These are phyloP conservation scores for Heliothis virescens DNA, from an alignment of 1,140 invertebrate genomes.

Conservation along the genomic window DNA sequence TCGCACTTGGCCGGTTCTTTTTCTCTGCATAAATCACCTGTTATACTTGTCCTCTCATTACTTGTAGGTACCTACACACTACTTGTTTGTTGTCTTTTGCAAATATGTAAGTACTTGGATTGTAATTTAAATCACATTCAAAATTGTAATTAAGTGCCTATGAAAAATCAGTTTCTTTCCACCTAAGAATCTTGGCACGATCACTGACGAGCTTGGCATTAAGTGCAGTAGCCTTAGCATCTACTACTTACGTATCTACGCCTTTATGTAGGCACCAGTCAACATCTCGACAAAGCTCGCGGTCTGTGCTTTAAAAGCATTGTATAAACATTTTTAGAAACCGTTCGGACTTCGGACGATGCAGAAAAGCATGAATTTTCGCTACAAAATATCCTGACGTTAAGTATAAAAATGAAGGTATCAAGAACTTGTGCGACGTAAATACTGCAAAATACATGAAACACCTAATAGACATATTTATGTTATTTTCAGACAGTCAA, in stretches of 20 bases:
- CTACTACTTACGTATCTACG: background rate
- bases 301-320: conserved; percentile 26
- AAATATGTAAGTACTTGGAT: too few relatives aligned
- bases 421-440: background rate
- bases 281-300: background rate
- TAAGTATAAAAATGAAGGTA: background rate
- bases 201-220: too few relatives aligned
- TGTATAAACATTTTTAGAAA: conserved; percentile 8
- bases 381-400: background rate
- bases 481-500: too few relatives aligned
- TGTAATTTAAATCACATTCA: background rate
- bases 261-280: background rate
- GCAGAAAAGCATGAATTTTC: conserved; percentile 19
- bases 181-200: too few relatives aligned
- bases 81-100: too few relatives aligned
- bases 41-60: too few relatives aligned
- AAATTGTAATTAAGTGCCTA: too few relatives aligned
- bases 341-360: conserved; percentile 1
- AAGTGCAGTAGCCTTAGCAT: background rate
- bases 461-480: too few relatives aligned
- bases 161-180: too few relatives aligned
- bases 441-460: background rate
- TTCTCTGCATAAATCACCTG: too few relatives aligned
- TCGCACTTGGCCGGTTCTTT: too few relatives aligned
- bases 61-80: too few relatives aligned